phyloP scores from a whole-genome alignment of 1,140 invertebrate species.

The Lasioglossum albipes region DNA sequence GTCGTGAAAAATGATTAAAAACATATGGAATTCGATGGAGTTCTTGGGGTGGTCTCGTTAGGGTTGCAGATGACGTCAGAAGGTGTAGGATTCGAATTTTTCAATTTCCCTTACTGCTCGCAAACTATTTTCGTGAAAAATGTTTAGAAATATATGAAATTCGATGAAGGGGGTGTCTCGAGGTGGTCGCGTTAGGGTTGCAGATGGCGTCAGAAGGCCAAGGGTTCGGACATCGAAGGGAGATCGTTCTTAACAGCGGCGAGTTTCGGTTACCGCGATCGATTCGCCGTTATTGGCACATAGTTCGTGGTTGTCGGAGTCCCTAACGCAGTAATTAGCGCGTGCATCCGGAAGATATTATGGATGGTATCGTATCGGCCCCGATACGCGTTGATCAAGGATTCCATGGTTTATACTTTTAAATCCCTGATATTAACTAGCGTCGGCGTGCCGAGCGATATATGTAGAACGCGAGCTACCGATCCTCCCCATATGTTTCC shows the following conservation, averaged over 20 bases:
- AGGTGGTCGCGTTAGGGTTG: no score
- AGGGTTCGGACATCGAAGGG: no score
- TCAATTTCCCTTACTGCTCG: no score
- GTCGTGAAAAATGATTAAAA: no score
- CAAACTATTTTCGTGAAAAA: no score
- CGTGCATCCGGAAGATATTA: constrained; percentile 29
- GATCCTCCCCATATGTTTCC: constrained; percentile 24
- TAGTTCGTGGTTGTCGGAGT: constrained; percentile 40
- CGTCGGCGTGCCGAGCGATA: background rate
- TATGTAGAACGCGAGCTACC: background rate
- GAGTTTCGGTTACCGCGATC: constrained; percentile 28
- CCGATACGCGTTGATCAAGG: constrained; percentile 12
- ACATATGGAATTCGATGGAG: no score
- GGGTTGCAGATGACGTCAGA: no score
- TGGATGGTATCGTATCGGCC: constrained; percentile 17
- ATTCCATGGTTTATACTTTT: constrained; percentile 29
- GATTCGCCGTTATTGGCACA: constrained; percentile 42
- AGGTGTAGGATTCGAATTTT: no score
- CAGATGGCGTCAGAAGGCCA: no score
- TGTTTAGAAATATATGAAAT: no score
- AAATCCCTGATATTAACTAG: constrained; percentile 24
- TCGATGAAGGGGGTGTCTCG: no score
- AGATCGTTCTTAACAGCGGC: constrained; percentile 11
- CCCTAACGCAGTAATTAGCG: constrained; percentile 41
- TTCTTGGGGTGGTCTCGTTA: no score